These are phyloP conservation scores for Cryptoblepharus egeriae DNA, from an alignment of 2,797 vertebrate genomes.

Conservation along the genomic window DNA sequence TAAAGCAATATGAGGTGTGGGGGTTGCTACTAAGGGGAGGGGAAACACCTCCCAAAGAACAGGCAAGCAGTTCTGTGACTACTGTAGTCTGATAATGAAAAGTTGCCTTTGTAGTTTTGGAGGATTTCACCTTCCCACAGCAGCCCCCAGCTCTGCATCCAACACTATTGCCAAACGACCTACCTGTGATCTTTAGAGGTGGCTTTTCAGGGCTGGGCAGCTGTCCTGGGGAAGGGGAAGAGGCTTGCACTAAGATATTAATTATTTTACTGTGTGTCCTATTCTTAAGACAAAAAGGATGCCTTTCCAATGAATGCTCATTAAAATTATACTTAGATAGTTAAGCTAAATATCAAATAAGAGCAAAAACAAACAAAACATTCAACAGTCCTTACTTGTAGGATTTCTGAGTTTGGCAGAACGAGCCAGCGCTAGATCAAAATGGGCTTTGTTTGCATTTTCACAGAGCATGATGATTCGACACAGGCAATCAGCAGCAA, in stretches of 20 bases:
- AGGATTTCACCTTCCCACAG: too few species aligned
- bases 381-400: slow-evolving; percentile 83
- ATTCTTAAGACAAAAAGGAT: background rate
- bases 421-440: slow-evolving; percentile 92
- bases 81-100: too few species aligned
- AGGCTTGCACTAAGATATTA: too few species aligned
- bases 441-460: slow-evolving; percentile 90
- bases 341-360: background rate
- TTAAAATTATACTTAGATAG: background rate
- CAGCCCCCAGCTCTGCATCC: background rate
- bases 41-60: too few species aligned
- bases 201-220: background rate
- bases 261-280: background rate
- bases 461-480: slow-evolving; percentile 95
- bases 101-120: too few species aligned
- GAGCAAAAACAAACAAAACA: background rate
- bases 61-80: too few species aligned
- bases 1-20: too few species aligned
- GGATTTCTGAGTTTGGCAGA: slow-evolving; percentile 87
- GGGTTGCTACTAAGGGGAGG: too few species aligned
- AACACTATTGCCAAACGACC: background rate
- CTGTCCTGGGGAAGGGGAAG: background rate
- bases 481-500: slow-evolving; percentile 96
- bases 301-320: background rate
- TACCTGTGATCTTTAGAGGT: background rate